Evolutionary conservation across 2,888 invertebrate species (phyloP), one percentile per base, ranked within the genome.

Genomic region (Rhaphigaster nebulosa): DNA sequence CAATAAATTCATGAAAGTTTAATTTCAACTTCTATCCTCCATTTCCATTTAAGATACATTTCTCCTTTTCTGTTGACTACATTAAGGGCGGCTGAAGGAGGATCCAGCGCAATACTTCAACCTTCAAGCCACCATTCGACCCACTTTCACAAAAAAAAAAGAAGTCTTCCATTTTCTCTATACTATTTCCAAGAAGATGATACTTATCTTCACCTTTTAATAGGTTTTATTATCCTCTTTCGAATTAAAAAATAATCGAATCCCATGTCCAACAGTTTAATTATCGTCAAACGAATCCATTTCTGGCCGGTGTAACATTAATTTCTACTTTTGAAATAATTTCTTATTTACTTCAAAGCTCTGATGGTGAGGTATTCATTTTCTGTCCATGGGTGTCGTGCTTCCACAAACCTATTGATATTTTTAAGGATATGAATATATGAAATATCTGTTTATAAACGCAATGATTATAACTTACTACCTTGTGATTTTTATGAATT

Each of bases 1-100:
- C 70, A 70, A 70, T 70, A 70, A 70, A 70, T 70, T 70, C 70
- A 70, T 34, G 70, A 70, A 70, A 70, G 34, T 70, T 70, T 70
- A 70, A 70, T 70, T 70, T 70, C 70, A 34, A 70, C 70, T 70
- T 70, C 70, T 70, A 70, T 70, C 1, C 70, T 70, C 34, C 70
- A 70, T 70, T 70, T 70, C 34, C 70, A 70, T 70, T 70, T 70
- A 70, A 70, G 70, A 70, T 70, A 70, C 34, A 70, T 70, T 70
- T 34, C 70, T 34, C 34, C 34, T 70, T 70, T 70, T 70, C 70
- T 70, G 70, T 70, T 70, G 70, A 70, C 70, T 70, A 70, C 70
- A 70, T 70, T 70, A 70, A 70, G 70, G 65, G 18, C 34, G 6
- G 70, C 1, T 70, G 34, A 70, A 65, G 65, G 60, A 60, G 60